These are phyloP conservation scores for Apodemia zela DNA, from an alignment of 2,888 invertebrate genomes.

Conservation along the genomic window DNA sequence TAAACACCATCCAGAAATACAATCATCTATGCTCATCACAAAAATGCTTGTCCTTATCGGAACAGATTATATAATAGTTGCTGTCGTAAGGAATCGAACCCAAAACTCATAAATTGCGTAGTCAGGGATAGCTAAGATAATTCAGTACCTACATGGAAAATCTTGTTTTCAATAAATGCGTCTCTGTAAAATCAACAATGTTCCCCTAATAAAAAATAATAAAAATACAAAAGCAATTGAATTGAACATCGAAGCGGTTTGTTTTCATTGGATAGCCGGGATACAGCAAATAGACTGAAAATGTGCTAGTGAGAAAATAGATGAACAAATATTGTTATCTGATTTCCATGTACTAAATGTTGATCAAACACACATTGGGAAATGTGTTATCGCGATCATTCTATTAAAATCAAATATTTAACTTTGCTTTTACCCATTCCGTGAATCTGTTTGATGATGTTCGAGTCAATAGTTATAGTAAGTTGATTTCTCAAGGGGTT, in stretches of 20 bases:
- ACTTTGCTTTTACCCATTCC: neutral
- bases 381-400: neutral
- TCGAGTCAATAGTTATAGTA: neutral
- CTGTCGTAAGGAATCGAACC: too few relatives aligned
- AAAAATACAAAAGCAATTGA: neutral
- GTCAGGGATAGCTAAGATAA: too few relatives aligned
- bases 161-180: neutral
- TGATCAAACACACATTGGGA: neutral
- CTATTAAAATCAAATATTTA: neutral
- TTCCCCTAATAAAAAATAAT: too few relatives aligned
- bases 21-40: too few relatives aligned
- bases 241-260: neutral
- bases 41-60: too few relatives aligned
- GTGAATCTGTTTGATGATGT: neutral
- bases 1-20: too few relatives aligned
- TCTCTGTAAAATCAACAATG: neutral
- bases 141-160: slow-evolving; percentile 31
- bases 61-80: too few relatives aligned
- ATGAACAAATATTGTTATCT: neutral
- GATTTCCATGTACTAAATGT: neutral
- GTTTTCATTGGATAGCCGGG: slow-evolving; percentile 2
- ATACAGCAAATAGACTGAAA: slow-evolving; percentile 4
- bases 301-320: neutral
- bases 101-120: too few relatives aligned
- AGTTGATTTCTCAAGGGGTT: neutral